Base-by-base conservation (phyloP, 2,113 vertebrate species). In the Tonatia bakeri region DNA sequence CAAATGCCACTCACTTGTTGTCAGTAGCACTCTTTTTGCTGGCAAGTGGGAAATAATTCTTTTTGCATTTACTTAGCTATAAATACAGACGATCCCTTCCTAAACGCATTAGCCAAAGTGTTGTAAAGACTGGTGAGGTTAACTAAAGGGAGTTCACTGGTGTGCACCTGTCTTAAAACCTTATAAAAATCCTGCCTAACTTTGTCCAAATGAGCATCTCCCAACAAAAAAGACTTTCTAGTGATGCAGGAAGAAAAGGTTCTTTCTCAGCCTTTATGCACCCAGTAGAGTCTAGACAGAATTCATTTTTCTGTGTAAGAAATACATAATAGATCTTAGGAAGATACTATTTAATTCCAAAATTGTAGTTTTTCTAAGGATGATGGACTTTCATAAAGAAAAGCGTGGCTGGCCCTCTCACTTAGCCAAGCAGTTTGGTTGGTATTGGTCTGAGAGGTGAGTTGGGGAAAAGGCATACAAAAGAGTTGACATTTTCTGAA, bases 61-160 rank as follows among this genome's bases (percentile, higher is more conserved):
- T 15, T 33, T 91, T 76, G 38, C 69, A 20, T 85, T 94, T 95
- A 97, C 73, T 79, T 91, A 81, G 65, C 83, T 69, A 36, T 56
- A 81, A 47, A 90, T 79, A 91, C 52, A 67, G 86, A 64, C 61
- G 38, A 26, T 50, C 47, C 14, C n/a, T 16, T 88, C 40, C 64
- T 90, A 82, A 85, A 61, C 24, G 22, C 22, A 17, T 65, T 31
- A 70, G 67, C 31, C 47, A 75, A 80, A 50, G 50, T 15, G 8
- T 64, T 89, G 38, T 65, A 38, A 90, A 81, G 61, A 73, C 26
- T 20, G 36, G 12, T 20, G 56, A 94, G 54, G 40, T 72, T 70
- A 69, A 54, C 24, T n/a, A 64, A 56, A 13, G 9, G 84, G 40
- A 64, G 15, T 2, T 5, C 38, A 40, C 31, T 10, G 10, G 31